Percentiles rank a stretch among this genome's conserved stretches.
Conservation (phyloP, 2,888 invertebrate genomes). For the Tillus elongatus region DNA sequence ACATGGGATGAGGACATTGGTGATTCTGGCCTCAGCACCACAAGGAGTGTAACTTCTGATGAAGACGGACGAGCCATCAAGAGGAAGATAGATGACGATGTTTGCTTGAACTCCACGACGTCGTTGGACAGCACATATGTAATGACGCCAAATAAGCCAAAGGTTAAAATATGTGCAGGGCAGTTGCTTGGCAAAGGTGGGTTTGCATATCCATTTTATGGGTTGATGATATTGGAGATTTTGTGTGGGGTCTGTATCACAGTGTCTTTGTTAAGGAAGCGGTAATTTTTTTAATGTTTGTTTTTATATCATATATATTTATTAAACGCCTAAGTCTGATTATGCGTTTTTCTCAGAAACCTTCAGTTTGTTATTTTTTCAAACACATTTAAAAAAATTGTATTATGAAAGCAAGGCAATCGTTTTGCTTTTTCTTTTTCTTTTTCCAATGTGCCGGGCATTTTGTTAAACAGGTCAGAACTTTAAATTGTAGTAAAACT, state of each 20-base stretch:
- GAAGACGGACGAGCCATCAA: constrained; percentile 13
- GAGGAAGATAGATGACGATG: constrained; percentile 17
- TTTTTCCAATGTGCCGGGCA: too few relatives aligned
- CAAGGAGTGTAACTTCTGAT: constrained; percentile 16
- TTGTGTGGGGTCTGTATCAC: constrained; percentile 19
- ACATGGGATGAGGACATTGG: constrained; percentile 49
- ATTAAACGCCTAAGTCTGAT: too few relatives aligned
- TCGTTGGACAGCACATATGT: constrained; percentile 25
- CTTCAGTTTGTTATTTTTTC: too few relatives aligned
- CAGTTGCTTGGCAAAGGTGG: constrained; percentile 35
- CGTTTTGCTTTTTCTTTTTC: too few relatives aligned
- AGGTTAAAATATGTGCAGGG: constrained; percentile 20
- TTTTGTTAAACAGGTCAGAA: too few relatives aligned
- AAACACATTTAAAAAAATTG: too few relatives aligned
- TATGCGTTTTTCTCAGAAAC: too few relatives aligned
- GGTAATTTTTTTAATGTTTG: too few relatives aligned
- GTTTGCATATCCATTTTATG: constrained; percentile 28
- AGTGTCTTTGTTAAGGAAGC: too few relatives aligned
- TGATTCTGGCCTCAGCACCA: constrained; percentile 23
- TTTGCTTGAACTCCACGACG: constrained; percentile 16
- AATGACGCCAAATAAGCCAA: constrained; percentile 18
- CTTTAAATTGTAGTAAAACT: too few relatives aligned
- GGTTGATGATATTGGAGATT: constrained; percentile 28
- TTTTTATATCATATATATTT: too few relatives aligned
- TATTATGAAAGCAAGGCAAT: too few relatives aligned